Base-by-base conservation (phyloP, 2,113 vertebrate genomes). In the Meles meles region DNA sequence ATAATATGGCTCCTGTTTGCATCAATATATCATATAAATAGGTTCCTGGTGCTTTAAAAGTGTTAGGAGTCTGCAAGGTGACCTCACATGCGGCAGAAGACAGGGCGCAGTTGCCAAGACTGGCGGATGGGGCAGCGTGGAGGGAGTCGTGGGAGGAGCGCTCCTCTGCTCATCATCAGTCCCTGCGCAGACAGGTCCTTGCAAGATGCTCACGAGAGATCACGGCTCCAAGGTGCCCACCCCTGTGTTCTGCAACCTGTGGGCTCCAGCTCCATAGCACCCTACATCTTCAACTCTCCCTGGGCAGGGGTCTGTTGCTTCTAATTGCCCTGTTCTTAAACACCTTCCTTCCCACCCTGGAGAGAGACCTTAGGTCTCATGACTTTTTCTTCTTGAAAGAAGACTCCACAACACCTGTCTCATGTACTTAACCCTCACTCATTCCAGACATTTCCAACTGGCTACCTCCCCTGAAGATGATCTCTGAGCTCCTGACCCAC, bases 101-200 rank as follows among this genome's bases (percentile, higher is more conserved):
- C 23, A 7, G 9, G 39, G 31, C 25, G 2, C 9, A 13, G 18
- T 13, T 8, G 31, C 13, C 3, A 0, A 6, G 31, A 23, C 14
- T 10, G 9, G 21, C 21, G n/a, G n/a, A 52, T 3, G 10, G 23
- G 71, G 21, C 29, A n/a, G 57, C 0, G 4, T 23, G 9, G 4
- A 14, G 69, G 49, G 21, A 29, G 7, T 12, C 1, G 31, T 0
- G 25, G 4, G 7, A 55, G 31, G 7, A 12, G 15, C 11, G 5
- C 2, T 27, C 42, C 34, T 9, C 14, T 29, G 5, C 18, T 27
- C 14, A 11, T 0, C 9, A 5, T 10, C 7, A 4, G 29, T 4
- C 20, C 31, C 13, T 4, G 1, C 15, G 21, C 17, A 47, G 23
- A 5, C 29, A 9, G 44, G 37, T 9, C 12, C 20, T 29, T 2